These are phyloP conservation scores for Cylas formicarius DNA, from an alignment of 1,140 invertebrate species.

Conservation along the genomic window DNA sequence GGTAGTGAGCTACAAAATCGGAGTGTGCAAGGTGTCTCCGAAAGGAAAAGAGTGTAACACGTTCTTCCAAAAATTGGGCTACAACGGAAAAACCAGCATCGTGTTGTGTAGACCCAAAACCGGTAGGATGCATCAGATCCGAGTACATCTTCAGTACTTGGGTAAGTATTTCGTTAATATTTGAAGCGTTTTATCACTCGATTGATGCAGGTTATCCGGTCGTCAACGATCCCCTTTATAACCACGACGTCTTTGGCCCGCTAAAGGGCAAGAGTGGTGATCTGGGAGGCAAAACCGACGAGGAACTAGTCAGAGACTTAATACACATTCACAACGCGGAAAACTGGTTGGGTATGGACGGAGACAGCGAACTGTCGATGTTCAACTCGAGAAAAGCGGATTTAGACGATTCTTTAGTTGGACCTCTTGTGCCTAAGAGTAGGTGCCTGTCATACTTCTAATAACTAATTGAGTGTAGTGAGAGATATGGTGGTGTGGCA, in stretches of 20 bases:
- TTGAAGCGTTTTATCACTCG: too few relatives aligned
- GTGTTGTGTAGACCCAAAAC: slow-evolving; percentile 90
- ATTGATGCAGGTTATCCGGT: slow-evolving; percentile 82
- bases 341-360: slow-evolving; percentile 88
- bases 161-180: slow-evolving; percentile 49
- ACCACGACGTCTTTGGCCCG: slow-evolving; percentile 84
- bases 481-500: too few relatives aligned
- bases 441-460: slow-evolving; percentile 3
- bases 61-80: slow-evolving; percentile 80
- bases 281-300: slow-evolving; percentile 83
- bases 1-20: slow-evolving; percentile 90
- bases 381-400: slow-evolving; percentile 64
- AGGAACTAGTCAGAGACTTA: slow-evolving; percentile 81
- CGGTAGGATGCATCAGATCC: slow-evolving; percentile 96
- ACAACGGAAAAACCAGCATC: slow-evolving; percentile 81
- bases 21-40: slow-evolving; percentile 84
- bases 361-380: slow-evolving; percentile 71
- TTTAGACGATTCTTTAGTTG: slow-evolving; percentile 50
- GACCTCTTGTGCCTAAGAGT: slow-evolving; percentile 38
- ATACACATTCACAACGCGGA: slow-evolving; percentile 89
- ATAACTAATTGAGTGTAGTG: neutral
- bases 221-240: slow-evolving; percentile 94
- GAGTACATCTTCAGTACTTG: slow-evolving; percentile 96
- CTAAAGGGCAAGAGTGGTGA: slow-evolving; percentile 87
- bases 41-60: slow-evolving; percentile 88